Percentiles rank a stretch among this genome's conserved stretches.
phyloP scores from a whole-genome alignment of 2,113 vertebrate species.

The Perca schrenkii region DNA sequence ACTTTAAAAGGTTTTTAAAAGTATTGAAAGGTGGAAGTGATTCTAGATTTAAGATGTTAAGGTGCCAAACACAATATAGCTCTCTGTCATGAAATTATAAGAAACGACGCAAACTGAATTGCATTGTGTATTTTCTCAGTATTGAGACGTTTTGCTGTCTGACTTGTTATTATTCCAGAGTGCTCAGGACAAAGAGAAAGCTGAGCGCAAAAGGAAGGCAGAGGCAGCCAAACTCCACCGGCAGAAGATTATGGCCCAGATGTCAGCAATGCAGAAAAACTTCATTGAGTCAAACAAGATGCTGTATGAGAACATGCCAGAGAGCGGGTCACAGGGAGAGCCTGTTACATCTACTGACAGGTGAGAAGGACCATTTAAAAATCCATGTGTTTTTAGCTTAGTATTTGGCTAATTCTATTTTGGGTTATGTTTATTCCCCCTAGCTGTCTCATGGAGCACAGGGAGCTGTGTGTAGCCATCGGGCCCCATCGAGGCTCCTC shows the following conservation, averaged over 20 bases:
- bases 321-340: slow-evolving; percentile 81
- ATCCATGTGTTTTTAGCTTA: too few relatives aligned
- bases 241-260: slow-evolving; percentile 99
- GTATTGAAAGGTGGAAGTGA: too few relatives aligned
- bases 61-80: background rate
- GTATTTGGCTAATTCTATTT: background rate
- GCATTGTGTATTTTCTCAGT: background rate
- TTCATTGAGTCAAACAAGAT: slow-evolving; percentile 98
- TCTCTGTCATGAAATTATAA: background rate
- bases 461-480: slow-evolving; percentile 87
- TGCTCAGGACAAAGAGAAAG: slow-evolving; percentile 94
- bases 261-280: slow-evolving; percentile 98
- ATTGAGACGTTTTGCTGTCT: background rate
- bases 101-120: background rate
- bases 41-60: too few relatives aligned
- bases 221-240: slow-evolving; percentile 96
- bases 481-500: slow-evolving; percentile 91
- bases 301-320: slow-evolving; percentile 93
- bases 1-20: too few relatives aligned
- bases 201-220: slow-evolving; percentile 95
- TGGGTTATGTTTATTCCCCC: background rate
- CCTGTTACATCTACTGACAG: slow-evolving; percentile 60
- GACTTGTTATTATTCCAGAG: slow-evolving; percentile 77
- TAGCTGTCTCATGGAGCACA: slow-evolving; percentile 78
- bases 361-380: slow-evolving; percentile 68